Percentiles rank a stretch among this genome's conserved stretches.
These are phyloP conservation scores for Ellobium chinense DNA, from an alignment of 2,888 invertebrate genomes.

Conservation along the genomic window DNA sequence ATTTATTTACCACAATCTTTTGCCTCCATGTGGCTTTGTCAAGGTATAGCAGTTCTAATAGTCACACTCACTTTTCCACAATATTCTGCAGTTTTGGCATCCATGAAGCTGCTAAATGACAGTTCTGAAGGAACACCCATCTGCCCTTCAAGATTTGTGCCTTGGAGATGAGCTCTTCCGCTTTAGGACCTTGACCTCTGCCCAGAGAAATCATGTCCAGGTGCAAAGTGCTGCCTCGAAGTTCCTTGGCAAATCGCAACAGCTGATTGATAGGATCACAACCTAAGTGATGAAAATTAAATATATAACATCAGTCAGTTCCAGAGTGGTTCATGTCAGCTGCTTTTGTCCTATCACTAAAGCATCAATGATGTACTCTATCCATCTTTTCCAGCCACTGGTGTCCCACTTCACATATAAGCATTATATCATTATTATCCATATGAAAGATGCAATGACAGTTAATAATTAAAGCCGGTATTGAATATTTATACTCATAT, in stretches of 20 bases:
- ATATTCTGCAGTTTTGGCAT: slow-evolving; percentile 77
- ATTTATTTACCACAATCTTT: too few relatives aligned
- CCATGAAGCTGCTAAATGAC: slow-evolving; percentile 78
- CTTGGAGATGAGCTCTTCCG: slow-evolving; percentile 78
- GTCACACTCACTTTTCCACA: slow-evolving; percentile 75
- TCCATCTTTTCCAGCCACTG: too few relatives aligned
- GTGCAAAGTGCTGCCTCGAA: slow-evolving; percentile 76
- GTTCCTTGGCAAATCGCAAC: slow-evolving; percentile 76
- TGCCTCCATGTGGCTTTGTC: too few relatives aligned
- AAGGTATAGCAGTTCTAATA: too few relatives aligned
- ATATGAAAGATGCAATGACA: too few relatives aligned
- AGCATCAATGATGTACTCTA: too few relatives aligned
- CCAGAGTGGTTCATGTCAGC: too few relatives aligned
- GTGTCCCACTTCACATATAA: too few relatives aligned
- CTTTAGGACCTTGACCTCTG: slow-evolving; percentile 78
- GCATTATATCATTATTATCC: too few relatives aligned
- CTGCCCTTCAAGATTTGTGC: slow-evolving; percentile 78
- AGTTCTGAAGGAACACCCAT: slow-evolving; percentile 79
- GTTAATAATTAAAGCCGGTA: too few relatives aligned
- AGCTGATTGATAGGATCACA: slow-evolving; percentile 77
- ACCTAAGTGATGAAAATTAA: slow-evolving; percentile 57
- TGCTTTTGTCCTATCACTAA: too few relatives aligned
- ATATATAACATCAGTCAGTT: not conserved
- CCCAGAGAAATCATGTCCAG: slow-evolving; percentile 79
- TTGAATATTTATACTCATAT: too few relatives aligned